Base-by-base conservation (phyloP, 2,888 invertebrate genomes). In the Synergus gifuensis region DNA sequence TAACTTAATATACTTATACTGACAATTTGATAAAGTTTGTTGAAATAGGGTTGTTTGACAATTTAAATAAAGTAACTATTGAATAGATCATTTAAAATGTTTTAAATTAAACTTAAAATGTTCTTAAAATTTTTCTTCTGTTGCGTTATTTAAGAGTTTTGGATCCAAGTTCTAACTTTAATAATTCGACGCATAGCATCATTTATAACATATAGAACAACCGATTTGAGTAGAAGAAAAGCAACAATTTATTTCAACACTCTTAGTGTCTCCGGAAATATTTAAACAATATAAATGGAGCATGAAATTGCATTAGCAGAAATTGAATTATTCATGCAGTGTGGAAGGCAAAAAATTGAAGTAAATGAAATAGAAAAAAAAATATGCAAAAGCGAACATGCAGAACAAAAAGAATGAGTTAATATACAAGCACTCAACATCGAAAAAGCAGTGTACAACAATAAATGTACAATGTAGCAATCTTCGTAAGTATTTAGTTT, bases 401-500 rank as follows among this genome's bases (percentile, higher is more conserved):
- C 79, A 83, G 81, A 79, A 80, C 46, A 46, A 46, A 42, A 42
- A 44, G 18, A 73, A 14, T 58, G 54, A 54, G 40, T 64, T 67
- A 76, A 80, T 73, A 46, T 76, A 49, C 66, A 80, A 60, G 60
- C 40, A 66, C 60, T 67, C 14, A 76, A 60, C 76, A 76, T 63
- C 49, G 66, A 76, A 80, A 78, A 80, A 81, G 63, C 76, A 78
- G 63, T 76, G 76, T 77, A 69, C 54, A 79, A 79, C 58, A 79
- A 79, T 66, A 79, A 79, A 58, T 79, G 40, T 66, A 44, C 54
- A 49, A 16, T 36, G 36, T 46, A 46, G 46, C 54, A 73, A 54
- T 58, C 54, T 36, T 36, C 84, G 80, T 87, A 85, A 82, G 86
- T 87, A 85, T 88, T 88, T 85, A 88, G 83, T 89, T 89, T 92